These are phyloP conservation scores for Probaryconus sp. DNA, from an alignment of 1,140 invertebrate species.

Conservation along the genomic window DNA sequence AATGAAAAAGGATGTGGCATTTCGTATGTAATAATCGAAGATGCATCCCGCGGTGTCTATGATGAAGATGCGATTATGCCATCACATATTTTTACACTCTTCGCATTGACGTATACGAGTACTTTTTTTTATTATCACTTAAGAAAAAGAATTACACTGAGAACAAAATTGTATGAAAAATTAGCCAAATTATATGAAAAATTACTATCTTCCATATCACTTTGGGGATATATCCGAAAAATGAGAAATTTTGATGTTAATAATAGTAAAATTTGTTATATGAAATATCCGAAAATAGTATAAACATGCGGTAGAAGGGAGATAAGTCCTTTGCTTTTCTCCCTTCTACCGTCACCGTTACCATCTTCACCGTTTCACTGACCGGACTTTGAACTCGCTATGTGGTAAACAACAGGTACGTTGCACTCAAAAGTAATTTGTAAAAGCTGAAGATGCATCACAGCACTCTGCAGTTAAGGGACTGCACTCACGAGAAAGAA, in stretches of 20 bases:
- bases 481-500: conserved; percentile 23
- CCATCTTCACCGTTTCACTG: conserved; percentile 63
- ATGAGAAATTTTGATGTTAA: conserved; percentile 23
- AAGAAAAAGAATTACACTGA: conserved; percentile 33
- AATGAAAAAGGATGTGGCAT: no score
- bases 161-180: no score
- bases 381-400: conserved; percentile 63
- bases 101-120: no score
- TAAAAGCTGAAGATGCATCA: conserved; percentile 53
- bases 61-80: conserved; percentile 46
- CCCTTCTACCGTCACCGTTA: conserved; percentile 64
- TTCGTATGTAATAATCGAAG: conserved; percentile 48
- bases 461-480: conserved; percentile 25
- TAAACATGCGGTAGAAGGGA: conserved; percentile 22
- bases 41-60: conserved; percentile 50
- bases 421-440: conserved; percentile 60
- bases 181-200: no score
- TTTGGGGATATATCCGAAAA: conserved; percentile 14
- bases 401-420: conserved; percentile 64
- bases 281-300: neutral
- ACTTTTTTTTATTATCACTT: no score
- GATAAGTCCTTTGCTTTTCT: conserved; percentile 39
- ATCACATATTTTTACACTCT: conserved; percentile 13
- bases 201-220: no score
- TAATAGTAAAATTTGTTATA: no score